These are phyloP conservation scores for Paradisaea rubra DNA, from an alignment of 2,113 vertebrate species.

Conservation along the genomic window DNA sequence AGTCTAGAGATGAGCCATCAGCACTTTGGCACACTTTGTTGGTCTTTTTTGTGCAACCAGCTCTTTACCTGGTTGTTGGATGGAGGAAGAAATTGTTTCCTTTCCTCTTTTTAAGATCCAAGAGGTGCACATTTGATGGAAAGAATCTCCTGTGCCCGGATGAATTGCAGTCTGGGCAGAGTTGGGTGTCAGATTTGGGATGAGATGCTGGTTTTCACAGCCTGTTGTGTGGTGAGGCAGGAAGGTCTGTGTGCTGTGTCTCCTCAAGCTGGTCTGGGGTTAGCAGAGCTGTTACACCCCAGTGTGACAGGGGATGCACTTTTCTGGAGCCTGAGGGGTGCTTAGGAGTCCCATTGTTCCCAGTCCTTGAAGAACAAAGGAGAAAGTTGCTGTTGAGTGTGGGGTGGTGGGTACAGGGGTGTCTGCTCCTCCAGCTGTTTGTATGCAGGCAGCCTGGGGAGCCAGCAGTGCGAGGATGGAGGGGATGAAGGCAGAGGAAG, in stretches of 20 bases:
- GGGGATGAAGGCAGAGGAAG: accelerated
- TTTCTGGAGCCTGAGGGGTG: accelerated
- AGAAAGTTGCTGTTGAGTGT: not conserved
- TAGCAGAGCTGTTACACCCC: not conserved
- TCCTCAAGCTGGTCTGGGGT: not conserved
- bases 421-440: not conserved
- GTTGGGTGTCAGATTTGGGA: not conserved
- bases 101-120: not conserved
- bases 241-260: not conserved
- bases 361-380: not conserved
- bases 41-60: not conserved
- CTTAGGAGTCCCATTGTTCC: not conserved
- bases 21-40: not conserved
- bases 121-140: accelerated
- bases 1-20: not conserved
- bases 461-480: accelerated
- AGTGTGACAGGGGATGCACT: not conserved
- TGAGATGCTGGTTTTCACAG: not conserved
- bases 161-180: accelerated
- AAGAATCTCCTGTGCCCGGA: not conserved
- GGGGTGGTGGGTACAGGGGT: not conserved
- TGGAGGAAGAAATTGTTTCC: not conserved
- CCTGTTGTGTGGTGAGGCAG: not conserved
- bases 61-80: not conserved
- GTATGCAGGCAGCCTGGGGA: not conserved